A percentile compares a stretch with the other conserved stretches of the same genome.
These are phyloP conservation scores for Melikaiella ostensackeni DNA, from an alignment of 2,888 invertebrate genomes.

Conservation along the genomic window DNA sequence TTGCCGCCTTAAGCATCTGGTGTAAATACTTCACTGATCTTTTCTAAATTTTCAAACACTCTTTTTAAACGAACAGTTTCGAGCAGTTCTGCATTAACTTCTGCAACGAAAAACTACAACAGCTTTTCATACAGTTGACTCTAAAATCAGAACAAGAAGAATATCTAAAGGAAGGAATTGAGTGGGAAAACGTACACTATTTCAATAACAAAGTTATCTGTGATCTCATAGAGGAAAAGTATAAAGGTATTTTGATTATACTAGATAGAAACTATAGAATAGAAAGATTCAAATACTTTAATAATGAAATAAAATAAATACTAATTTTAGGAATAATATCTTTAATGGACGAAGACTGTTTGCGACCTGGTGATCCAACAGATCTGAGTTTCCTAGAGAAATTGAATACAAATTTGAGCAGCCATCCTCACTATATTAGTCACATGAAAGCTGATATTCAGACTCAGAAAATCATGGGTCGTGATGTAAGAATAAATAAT, in stretches of 20 bases:
- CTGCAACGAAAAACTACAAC: conserved; percentile 97
- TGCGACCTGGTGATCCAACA: conserved; percentile 91
- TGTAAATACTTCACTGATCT: no score
- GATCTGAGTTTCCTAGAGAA: conserved; percentile 91
- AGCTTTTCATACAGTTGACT: conserved; percentile 94
- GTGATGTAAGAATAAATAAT: conserved; percentile 82
- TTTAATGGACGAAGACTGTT: conserved; percentile 93
- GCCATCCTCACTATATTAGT: conserved; percentile 90
- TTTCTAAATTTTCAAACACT: neutral
- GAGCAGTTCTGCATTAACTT: conserved; percentile 97
- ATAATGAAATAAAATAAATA: neutral
- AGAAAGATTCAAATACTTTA: neutral
- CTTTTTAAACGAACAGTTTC: conserved; percentile 79
- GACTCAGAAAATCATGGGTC: conserved; percentile 90
- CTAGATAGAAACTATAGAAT: neutral
- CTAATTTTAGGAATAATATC: conserved; percentile 86
- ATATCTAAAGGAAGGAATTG: conserved; percentile 93
- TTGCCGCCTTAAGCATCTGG: no score
- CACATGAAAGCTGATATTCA: conserved; percentile 88
- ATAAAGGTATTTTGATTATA: conserved; percentile 86
- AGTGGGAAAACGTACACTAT: conserved; percentile 92
- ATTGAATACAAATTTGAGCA: conserved; percentile 84
- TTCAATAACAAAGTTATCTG: conserved; percentile 97
- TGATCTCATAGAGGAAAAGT: conserved; percentile 93
- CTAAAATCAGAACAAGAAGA: conserved; percentile 95